Conservation (phyloP, 2,888 invertebrate genomes). For the Thumatha senex region DNA sequence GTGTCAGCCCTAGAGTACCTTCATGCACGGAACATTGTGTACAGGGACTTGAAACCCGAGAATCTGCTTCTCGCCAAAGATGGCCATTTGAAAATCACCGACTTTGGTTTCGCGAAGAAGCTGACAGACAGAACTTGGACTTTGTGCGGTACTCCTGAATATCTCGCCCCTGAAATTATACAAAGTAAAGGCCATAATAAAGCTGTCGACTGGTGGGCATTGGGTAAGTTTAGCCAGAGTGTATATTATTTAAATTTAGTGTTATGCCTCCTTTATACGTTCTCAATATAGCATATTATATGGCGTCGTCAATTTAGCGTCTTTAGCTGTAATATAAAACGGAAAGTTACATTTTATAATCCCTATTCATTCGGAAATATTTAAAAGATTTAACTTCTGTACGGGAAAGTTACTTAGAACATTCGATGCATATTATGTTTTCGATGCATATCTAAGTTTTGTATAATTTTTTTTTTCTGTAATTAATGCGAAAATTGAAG, state of each 20-base stretch:
- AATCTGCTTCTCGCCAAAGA: constrained; percentile 95
- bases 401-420: too few relatives aligned
- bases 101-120: constrained; percentile 99
- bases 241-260: not conserved
- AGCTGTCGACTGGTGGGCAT: constrained; percentile 99
- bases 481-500: too few relatives aligned
- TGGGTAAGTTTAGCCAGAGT: constrained; percentile 84
- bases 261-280: not conserved
- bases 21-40: constrained; percentile 94
- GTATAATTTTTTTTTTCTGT: too few relatives aligned
- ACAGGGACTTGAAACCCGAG: constrained; percentile 96
- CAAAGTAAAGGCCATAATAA: constrained; percentile 99
- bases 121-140: constrained; percentile 98
- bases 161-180: constrained; percentile 98
- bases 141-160: constrained; percentile 98
- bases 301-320: too few relatives aligned
- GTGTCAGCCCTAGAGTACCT: constrained; percentile 96
- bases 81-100: constrained; percentile 98
- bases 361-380: too few relatives aligned
- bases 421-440: too few relatives aligned
- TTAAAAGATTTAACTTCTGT: too few relatives aligned
- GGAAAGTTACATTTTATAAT: too few relatives aligned
- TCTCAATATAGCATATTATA: too few relatives aligned
- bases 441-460: too few relatives aligned
- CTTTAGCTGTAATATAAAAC: too few relatives aligned